A percentile compares a stretch with the other conserved stretches of the same genome.
Conservation (phyloP, 2,113 vertebrate genomes). For the Trematomus loennbergii region DNA sequence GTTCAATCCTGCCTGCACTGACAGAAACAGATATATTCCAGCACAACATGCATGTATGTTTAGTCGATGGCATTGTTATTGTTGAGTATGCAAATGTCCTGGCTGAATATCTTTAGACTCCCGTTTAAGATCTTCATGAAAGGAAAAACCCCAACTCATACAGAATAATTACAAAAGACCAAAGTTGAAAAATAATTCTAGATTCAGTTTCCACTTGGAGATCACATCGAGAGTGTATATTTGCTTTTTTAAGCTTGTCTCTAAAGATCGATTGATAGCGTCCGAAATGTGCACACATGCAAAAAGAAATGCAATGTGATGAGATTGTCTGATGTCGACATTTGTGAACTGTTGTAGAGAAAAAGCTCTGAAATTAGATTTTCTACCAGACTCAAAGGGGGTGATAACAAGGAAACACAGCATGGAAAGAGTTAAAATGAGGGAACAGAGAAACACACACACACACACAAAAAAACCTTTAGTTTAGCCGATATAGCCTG, state of each 20-base stretch:
- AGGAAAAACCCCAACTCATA: constrained; percentile 9
- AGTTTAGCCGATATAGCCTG: constrained; percentile 31
- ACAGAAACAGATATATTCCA: constrained; percentile 37
- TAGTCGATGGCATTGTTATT: constrained; percentile 5
- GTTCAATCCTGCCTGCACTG: constrained; percentile 6
- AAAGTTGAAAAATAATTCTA: background rate
- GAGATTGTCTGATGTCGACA: constrained; percentile 28
- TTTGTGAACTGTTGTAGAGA: constrained; percentile 24
- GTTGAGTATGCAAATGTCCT: constrained; percentile 28
- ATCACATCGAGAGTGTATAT: constrained; percentile 31
- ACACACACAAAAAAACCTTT: constrained; percentile 6
- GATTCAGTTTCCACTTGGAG: constrained; percentile 28
- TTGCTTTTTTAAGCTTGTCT: constrained; percentile 12
- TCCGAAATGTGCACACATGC: constrained; percentile 16
- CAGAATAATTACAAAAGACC: constrained; percentile 6
- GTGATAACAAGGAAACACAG: constrained; percentile 41
- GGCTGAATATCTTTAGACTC: constrained; percentile 22
- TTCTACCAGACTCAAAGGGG: constrained; percentile 26
- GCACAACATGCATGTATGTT: constrained; percentile 15
- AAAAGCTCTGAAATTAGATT: constrained; percentile 42
- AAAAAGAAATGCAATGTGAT: constrained; percentile 3
- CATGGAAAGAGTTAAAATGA: constrained; percentile 30
- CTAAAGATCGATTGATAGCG: background rate
- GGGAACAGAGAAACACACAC: background rate
- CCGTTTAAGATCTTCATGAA: constrained; percentile 12